These are phyloP conservation scores for Cephalopholis sonnerati DNA, from an alignment of 2,113 vertebrate genomes.

Conservation along the genomic window DNA sequence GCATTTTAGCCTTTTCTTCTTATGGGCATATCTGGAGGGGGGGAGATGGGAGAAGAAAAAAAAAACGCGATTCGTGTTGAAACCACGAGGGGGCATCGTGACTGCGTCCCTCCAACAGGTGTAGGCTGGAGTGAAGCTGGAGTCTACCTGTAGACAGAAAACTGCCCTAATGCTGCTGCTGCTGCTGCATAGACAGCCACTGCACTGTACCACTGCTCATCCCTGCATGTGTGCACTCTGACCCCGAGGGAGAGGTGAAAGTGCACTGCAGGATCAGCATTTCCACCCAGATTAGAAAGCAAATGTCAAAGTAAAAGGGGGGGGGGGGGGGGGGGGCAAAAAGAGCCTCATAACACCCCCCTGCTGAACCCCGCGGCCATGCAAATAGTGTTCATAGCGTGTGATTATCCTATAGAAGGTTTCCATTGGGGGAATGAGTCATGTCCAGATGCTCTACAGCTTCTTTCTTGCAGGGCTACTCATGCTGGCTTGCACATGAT, in stretches of 20 bases:
- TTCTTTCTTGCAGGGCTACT: constrained; percentile 65
- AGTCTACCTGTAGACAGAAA: constrained; percentile 69
- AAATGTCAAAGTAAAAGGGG: constrained; percentile 4
- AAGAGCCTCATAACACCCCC: background rate
- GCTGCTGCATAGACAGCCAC: constrained; percentile 49
- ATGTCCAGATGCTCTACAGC: constrained; percentile 73
- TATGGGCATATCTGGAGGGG: constrained; percentile 23
- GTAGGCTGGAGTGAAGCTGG: constrained; percentile 66
- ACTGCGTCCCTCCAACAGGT: constrained; percentile 83
- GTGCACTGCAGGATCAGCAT: background rate
- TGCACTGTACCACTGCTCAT: background rate
- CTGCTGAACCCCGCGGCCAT: background rate
- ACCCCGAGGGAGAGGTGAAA: background rate
- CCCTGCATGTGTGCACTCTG: constrained; percentile 27
- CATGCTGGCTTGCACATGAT: constrained; percentile 58
- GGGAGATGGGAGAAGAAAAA: background rate
- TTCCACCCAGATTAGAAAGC: background rate
- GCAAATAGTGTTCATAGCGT: constrained; percentile 12
- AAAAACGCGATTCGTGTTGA: constrained; percentile 51
- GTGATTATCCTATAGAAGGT: constrained; percentile 48
- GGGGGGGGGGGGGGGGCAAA: too few species aligned
- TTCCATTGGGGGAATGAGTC: constrained; percentile 75
- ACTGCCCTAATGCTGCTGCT: constrained; percentile 17
- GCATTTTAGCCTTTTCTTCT: constrained; percentile 58
- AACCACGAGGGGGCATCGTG: constrained; percentile 81